phyloP scores from a whole-genome alignment of 2,888 invertebrate species.

The Ypsolopha scabrella region DNA sequence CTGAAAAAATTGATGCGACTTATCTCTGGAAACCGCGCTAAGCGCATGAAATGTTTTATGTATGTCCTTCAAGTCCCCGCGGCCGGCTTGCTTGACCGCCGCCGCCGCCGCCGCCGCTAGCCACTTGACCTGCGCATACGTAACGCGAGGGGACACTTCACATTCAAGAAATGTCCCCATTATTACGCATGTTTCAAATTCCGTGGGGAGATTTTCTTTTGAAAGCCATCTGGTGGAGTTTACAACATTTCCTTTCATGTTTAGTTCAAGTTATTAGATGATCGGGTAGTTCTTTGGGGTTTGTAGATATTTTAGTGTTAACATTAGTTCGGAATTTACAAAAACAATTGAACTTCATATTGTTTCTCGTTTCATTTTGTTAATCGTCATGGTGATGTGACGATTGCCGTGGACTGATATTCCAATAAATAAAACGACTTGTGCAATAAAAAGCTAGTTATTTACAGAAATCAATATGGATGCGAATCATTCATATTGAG shows the following conservation, averaged over 20 bases:
- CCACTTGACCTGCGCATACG: constrained; percentile 15
- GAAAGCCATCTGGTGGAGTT: not conserved
- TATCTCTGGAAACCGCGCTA: constrained; percentile 42
- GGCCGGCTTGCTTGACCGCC: not conserved
- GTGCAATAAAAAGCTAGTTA: too few relatives aligned
- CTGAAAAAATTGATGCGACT: constrained; percentile 57
- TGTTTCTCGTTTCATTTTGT: not conserved
- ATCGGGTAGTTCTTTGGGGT: too few relatives aligned
- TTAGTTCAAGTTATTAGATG: too few relatives aligned
- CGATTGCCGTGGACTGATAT: not conserved
- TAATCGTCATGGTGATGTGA: not conserved
- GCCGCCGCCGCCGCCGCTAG: constrained; percentile 7
- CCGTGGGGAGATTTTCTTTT: not conserved
- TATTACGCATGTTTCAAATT: constrained; percentile 28
- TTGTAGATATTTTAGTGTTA: too few relatives aligned
- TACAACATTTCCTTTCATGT: too few relatives aligned
- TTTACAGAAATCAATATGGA: too few relatives aligned
- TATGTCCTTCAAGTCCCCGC: constrained; percentile 18
- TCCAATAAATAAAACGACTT: not conserved
- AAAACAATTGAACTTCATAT: not conserved
- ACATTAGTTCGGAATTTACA: too few relatives aligned
- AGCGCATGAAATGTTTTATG: constrained; percentile 50
- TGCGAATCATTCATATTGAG: too few relatives aligned
- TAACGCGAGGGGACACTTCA: constrained; percentile 25
- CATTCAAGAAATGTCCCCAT: constrained; percentile 38